A percentile compares a stretch with the other conserved stretches of the same genome.
These are phyloP conservation scores for Hoplias malabaricus DNA, from an alignment of 2,113 vertebrate genomes.

Conservation along the genomic window DNA sequence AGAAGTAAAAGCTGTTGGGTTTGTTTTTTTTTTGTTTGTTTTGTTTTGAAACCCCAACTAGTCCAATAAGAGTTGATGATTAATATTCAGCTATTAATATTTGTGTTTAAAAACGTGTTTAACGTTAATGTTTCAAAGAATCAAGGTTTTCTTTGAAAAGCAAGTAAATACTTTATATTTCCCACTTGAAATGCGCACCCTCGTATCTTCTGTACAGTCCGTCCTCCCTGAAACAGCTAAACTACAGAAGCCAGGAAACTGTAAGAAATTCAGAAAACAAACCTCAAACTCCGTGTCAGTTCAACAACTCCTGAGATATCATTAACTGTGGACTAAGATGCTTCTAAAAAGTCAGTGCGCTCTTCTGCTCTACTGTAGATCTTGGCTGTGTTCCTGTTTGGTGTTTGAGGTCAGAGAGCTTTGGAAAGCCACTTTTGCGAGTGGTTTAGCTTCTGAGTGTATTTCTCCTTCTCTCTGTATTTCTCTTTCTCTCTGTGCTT, in stretches of 20 bases:
- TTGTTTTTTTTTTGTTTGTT: not conserved
- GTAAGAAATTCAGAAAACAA: not conserved
- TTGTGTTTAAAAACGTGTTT: not conserved
- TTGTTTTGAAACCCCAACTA: not conserved
- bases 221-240: slow-evolving; percentile 8
- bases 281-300: not conserved
- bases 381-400: slow-evolving; percentile 21
- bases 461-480: no score
- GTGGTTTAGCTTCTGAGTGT: slow-evolving; percentile 5
- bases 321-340: slow-evolving; percentile 31
- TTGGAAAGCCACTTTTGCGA: slow-evolving; percentile 32
- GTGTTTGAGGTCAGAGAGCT: slow-evolving; percentile 25
- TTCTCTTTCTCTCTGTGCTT: not conserved
- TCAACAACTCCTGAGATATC: slow-evolving; percentile 45
- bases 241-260: not conserved
- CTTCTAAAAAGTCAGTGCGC: slow-evolving; percentile 27
- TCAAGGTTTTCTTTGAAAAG: not conserved
- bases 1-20: not conserved
- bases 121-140: not conserved
- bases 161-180: not conserved
- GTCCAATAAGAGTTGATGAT: no score
- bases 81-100: no score
- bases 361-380: slow-evolving; percentile 27
- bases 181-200: not conserved
- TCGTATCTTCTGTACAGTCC: not conserved